Conservation (phyloP, 2,888 invertebrate genomes). For the Drosophila eohydei region DNA sequence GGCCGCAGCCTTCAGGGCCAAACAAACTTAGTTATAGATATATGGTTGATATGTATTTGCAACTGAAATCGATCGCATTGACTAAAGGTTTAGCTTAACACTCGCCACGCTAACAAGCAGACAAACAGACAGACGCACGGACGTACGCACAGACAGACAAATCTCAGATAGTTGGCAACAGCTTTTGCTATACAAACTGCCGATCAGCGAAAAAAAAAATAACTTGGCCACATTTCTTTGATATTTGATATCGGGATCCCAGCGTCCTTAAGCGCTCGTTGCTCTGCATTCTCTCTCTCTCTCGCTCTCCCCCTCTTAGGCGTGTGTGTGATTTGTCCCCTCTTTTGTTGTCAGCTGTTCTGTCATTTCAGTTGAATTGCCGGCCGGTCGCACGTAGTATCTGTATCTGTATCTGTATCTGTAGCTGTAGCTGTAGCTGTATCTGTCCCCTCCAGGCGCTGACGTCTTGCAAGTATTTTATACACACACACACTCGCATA, state of each 20-base stretch:
- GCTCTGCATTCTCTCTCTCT: background rate
- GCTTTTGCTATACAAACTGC: slow-evolving; percentile 4
- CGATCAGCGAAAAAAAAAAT: slow-evolving; percentile 41
- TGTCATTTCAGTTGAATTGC: slow-evolving; percentile 64
- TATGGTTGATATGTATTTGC: slow-evolving; percentile 4
- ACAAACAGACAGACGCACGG: background rate
- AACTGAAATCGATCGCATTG: slow-evolving; percentile 47
- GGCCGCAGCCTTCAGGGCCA: slow-evolving; percentile 41
- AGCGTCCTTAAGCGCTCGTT: slow-evolving; percentile 43
- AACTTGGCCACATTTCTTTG: slow-evolving; percentile 52
- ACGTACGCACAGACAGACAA: background rate
- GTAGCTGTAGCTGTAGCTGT: slow-evolving; percentile 24
- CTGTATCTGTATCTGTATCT: slow-evolving; percentile 15
- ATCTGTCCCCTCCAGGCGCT: slow-evolving; percentile 42
- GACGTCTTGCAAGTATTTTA: slow-evolving; percentile 59
- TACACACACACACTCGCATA: slow-evolving; percentile 36
- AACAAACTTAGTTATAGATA: background rate
- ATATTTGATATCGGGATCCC: slow-evolving; percentile 51
- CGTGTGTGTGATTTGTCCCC: slow-evolving; percentile 1
- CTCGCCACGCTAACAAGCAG: slow-evolving; percentile 6
- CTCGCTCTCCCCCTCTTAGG: background rate
- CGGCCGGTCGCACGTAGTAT: slow-evolving; percentile 48
- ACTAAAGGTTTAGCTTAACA: slow-evolving; percentile 41
- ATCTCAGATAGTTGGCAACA: slow-evolving; percentile 7
- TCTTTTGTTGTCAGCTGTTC: slow-evolving; percentile 54